These are phyloP conservation scores for Chitala chitala DNA, from an alignment of 2,113 vertebrate species.

Conservation along the genomic window DNA sequence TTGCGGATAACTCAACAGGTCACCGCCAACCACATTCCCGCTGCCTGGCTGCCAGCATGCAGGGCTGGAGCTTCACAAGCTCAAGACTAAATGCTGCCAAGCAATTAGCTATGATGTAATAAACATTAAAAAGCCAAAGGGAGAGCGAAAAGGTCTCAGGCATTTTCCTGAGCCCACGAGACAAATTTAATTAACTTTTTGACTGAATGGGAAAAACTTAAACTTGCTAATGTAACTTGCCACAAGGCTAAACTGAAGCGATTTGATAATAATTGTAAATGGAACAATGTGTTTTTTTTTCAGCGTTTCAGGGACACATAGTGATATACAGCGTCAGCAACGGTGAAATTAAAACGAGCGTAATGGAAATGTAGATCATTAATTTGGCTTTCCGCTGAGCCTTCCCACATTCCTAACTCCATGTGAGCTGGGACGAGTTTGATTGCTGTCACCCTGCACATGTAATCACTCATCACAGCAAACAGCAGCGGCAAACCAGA, in stretches of 20 bases:
- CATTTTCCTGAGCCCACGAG: slow-evolving; percentile 9
- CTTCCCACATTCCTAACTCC: too few relatives aligned
- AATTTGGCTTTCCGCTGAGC: too few relatives aligned
- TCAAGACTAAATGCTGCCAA: background rate
- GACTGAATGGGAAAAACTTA: background rate
- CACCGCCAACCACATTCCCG: background rate
- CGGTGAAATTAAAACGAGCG: background rate
- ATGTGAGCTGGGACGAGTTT: too few relatives aligned
- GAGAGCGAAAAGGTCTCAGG: slow-evolving; percentile 14
- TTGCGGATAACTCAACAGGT: background rate
- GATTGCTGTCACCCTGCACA: too few relatives aligned
- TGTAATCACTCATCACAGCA: too few relatives aligned
- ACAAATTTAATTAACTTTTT: slow-evolving; percentile 24
- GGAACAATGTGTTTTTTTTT: background rate
- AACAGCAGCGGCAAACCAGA: too few relatives aligned
- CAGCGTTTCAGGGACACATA: background rate
- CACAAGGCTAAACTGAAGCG: slow-evolving; percentile 11
- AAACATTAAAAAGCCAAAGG: background rate
- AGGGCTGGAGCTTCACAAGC: background rate
- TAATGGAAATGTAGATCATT: background rate
- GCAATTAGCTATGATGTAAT: slow-evolving; percentile 18
- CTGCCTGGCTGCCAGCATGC: background rate
- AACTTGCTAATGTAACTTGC: slow-evolving; percentile 12
- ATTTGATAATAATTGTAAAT: background rate
- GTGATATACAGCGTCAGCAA: background rate